Evolutionary conservation across 2,797 vertebrate species (phyloP).

Genomic region (Pipistrellus kuhlii): DNA sequence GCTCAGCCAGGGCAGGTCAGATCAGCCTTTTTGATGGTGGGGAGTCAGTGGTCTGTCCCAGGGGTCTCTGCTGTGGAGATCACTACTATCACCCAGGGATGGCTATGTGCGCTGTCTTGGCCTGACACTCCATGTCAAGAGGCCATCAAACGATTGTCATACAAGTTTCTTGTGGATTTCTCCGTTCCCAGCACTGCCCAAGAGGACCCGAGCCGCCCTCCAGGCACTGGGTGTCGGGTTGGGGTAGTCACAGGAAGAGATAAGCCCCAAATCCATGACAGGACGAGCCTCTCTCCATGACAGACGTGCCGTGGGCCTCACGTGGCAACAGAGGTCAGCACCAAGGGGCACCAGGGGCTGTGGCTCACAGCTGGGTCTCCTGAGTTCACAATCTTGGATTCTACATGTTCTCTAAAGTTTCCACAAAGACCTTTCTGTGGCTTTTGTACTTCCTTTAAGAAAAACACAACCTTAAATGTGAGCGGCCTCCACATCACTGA

Average conservation of each 20-base stretch:
- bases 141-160: not conserved
- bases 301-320: not conserved
- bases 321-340: not conserved
- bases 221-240: not conserved
- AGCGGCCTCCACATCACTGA: not conserved
- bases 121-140: not conserved
- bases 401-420: not conserved
- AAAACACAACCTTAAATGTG: fast-evolving
- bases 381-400: fast-evolving
- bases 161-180: not conserved
- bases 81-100: not conserved
- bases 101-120: fast-evolving
- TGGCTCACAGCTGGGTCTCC: not conserved
- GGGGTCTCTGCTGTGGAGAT: not conserved
- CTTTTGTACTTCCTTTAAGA: not conserved
- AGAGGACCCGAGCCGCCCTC: not conserved
- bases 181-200: not conserved
- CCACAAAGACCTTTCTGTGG: not conserved
- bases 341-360: not conserved
- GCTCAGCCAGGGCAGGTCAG: not conserved
- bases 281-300: not conserved
- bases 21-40: not conserved
- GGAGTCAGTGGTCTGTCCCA: not conserved
- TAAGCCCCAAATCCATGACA: not conserved
- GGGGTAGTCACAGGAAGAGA: not conserved